These are phyloP conservation scores for Sogatella furcifera DNA, from an alignment of 1,140 invertebrate genomes.

Conservation along the genomic window DNA sequence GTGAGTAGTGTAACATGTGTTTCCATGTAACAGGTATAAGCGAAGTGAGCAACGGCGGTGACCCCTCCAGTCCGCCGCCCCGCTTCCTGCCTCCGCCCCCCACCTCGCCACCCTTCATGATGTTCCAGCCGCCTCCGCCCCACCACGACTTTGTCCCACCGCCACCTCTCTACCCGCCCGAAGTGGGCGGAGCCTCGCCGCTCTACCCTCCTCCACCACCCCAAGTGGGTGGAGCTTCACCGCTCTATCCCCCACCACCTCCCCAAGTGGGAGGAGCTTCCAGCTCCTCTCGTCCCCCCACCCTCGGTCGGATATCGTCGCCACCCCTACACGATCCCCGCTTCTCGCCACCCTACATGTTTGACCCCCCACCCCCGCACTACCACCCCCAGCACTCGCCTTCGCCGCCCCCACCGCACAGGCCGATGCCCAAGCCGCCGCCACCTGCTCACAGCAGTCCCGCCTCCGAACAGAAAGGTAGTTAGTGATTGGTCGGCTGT, in stretches of 20 bases:
- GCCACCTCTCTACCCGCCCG: conserved; percentile 28
- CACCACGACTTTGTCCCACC: conserved; percentile 31
- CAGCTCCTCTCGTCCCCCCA: conserved; percentile 39
- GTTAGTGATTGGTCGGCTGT: too few relatives aligned
- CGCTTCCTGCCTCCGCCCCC: conserved; percentile 14
- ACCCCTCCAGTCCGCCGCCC: conserved; percentile 30
- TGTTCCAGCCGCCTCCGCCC: conserved; percentile 30
- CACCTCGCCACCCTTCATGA: conserved; percentile 23
- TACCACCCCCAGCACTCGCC: conserved; percentile 9
- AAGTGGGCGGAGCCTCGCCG: too few relatives aligned
- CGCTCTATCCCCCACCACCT: conserved; percentile 33
- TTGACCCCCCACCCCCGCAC: background rate
- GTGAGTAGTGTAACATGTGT: too few relatives aligned
- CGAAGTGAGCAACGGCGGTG: conserved; percentile 31
- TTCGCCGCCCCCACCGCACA: conserved; percentile 15
- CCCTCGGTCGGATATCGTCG: conserved; percentile 49
- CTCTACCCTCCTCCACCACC: conserved; percentile 37
- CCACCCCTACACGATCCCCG: conserved; percentile 33
- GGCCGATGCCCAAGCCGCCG: conserved; percentile 7
- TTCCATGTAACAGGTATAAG: conserved; percentile 18
- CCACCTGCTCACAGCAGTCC: conserved; percentile 16
- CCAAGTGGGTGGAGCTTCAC: conserved; percentile 31
- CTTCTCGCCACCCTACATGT: conserved; percentile 18
- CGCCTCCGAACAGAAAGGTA: conserved; percentile 16
- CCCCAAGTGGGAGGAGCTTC: conserved; percentile 32